Evolutionary conservation across 2,888 invertebrate species (phyloP), one percentile per base, ranked within the genome.

Genomic region (Pseudococcus jackbeardsleyi): DNA sequence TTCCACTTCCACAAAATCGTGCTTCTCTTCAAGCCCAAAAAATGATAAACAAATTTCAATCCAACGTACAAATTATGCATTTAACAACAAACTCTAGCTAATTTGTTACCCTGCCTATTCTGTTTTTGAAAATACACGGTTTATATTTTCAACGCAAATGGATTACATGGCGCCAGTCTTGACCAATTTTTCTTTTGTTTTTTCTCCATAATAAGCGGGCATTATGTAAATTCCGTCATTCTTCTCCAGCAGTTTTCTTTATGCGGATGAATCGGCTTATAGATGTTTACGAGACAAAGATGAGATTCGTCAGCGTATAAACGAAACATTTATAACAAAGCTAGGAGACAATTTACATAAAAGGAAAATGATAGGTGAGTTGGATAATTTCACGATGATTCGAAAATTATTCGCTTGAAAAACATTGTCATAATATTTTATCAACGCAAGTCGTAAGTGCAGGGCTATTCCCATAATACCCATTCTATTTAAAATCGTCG

Each of bases 91-190:
- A 46, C 1, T 50, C 15, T 50, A 17, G 26, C 26, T 17, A 50
- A 50, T 12, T 50, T 17, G 50, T 15, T 12, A 50, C 5, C 15
- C 17, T 6, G 19, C 11, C 59, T 59, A n/a, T 19, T 59, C 59
- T 19, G 19, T 9, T 59, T 59, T 59, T 7, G 19, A 9, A 19
- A 59, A 59, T 19, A 59, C 59, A 59, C 9, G 59, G n/a, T 59
- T 59, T 59, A 59, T 19, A 59, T 59, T 59, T 59, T 59, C 59
- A 9, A 59, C 59, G 59, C 59, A 59, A 59, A 72, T 33, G 15
- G 33, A 72, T 72, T 72, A 72, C 12, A 72, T n/a, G 68, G 68
- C 68, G 68, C 68, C 68, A 72, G 68, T 19, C 59, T 59, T 59
- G 5, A 59, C 12, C 22, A 72, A 72, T 72, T 72, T 72, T 72